Evolutionary conservation across 2,797 vertebrate genomes (phyloP), one percentile per base, ranked within the genome.

Genomic region (Malurus leucopterus): DNA sequence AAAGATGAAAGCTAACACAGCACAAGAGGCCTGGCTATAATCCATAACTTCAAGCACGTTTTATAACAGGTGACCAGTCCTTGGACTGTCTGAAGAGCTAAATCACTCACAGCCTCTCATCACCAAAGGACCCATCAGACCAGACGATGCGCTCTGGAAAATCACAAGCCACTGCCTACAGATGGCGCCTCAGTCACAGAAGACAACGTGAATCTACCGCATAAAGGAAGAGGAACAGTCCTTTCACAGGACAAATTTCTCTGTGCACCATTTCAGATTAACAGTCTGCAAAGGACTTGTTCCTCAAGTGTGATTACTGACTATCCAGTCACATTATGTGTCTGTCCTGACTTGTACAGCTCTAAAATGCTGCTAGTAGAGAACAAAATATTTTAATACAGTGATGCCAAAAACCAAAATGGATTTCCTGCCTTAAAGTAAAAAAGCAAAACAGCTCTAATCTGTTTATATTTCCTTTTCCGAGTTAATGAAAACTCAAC

Each of bases 191-290:
- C 54, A 47, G 0, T 36, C 41, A 38, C 30, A 38, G 55, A 65
- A 51, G 15, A 70, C 18, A 36, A 43, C 30, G 6, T 0, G 1
- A 6, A 69, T 22, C 14, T 62, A 17, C 22, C 2, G 1, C 53
- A 20, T 7, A 29, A 88, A 15, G 54, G 24, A 59, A 73, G 12
- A 5, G 24, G 23, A 77, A 58, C 47, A 32, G 9, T 30, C 18
- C 57, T 77, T 76, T 18, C n/a, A 24, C 47, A 8, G 1, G 4
- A 46, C 8, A 62, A 53, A 54, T 38, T n/a, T 34, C 32, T 74
- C 24, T 0, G 0, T 43, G 44, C 30, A 63, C 22, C 13, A 30
- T 55, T 68, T 55, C 71, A 63, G 34, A 47, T 38, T 15, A 78
- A 36, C 24, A 64, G 3, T 41, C 38, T 43, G 23, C 29, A 71